Evolutionary conservation across 2,113 vertebrate species (phyloP), one percentile per base, ranked within the genome.

Genomic region (Microtus ochrogaster): DNA sequence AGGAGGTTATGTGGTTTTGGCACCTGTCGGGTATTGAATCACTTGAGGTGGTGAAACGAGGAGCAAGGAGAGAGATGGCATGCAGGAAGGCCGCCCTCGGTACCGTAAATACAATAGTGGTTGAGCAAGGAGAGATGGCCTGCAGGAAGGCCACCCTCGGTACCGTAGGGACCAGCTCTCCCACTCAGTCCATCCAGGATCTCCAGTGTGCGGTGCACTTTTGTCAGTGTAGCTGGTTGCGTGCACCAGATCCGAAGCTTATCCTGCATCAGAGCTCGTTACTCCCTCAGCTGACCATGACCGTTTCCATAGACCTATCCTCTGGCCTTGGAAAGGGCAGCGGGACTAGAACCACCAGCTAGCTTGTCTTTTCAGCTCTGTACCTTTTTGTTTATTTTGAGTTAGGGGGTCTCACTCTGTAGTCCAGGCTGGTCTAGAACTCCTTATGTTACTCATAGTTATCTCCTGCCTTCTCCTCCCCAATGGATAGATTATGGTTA

Each of bases 281-380:
- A 70, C 36, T 26, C 17, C 41, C 11, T 30, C 36, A 47, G 41
- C 36, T 88, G 66, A 12, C 88, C 12, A 41, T 84, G 47, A 87
- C 36, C 33, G n/a, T 5, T 85, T 85, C 2, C n/a, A 36, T 83
- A 66, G 88, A 68, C 2, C 4, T 55, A 44, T 44, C 44, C 3
- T 83, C 72, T 47, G 68, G 36, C 91, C 72, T 21, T 92, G 2
- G 66, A 44, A 85, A 77, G 89, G 66, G 72, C 13, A 85, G 47
- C 26, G 61, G 13, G 44, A 84, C 68, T 92, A 89, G 90, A 44
- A 73, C 68, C 33, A 68, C 2, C 52, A 78, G 26, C 77, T 73
- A 78, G 26, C 77, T 73, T 92, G 8, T 41, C 39, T 94, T 97
- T 85, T 30, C 47, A 83, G n/a, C 26, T 86, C 73, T 30, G 13